phyloP scores from a whole-genome alignment of 2,888 invertebrate species.

The Hydroisotoma schaefferi region DNA sequence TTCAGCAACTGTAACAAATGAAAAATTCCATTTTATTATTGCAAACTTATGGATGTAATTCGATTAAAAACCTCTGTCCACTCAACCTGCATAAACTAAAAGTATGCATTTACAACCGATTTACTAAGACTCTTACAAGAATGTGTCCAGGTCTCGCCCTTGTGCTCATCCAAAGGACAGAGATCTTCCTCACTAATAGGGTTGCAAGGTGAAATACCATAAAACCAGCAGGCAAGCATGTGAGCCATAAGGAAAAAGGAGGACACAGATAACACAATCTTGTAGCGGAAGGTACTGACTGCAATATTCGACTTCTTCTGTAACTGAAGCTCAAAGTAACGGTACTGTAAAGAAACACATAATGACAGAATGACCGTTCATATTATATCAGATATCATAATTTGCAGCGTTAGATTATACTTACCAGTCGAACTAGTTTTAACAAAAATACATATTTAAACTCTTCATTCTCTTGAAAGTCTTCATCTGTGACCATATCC shows the following conservation, averaged over 20 bases:
- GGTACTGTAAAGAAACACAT: slow-evolving; percentile 17
- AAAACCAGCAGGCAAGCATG: slow-evolving; percentile 42
- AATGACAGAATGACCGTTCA: neutral
- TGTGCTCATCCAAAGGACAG: neutral
- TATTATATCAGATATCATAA: neutral
- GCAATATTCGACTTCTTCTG: slow-evolving; percentile 31
- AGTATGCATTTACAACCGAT: neutral
- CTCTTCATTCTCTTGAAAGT: neutral
- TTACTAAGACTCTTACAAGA: slow-evolving; percentile 8
- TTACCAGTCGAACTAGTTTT: slow-evolving; percentile 18
- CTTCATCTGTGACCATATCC: slow-evolving; percentile 3
- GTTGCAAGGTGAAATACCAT: slow-evolving; percentile 28
- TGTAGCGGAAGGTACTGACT: slow-evolving; percentile 37
- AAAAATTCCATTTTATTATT: neutral
- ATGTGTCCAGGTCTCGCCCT: slow-evolving; percentile 10
- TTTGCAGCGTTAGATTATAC: neutral
- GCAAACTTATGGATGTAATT: neutral
- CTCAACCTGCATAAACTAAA: neutral
- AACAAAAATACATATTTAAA: slow-evolving; percentile 11
- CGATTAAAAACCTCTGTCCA: neutral
- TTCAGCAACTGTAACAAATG: neutral
- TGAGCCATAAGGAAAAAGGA: slow-evolving; percentile 43
- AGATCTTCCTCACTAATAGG: neutral
- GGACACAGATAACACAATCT: slow-evolving; percentile 37
- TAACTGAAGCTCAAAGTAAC: slow-evolving; percentile 27